A percentile compares a stretch with the other conserved stretches of the same genome.
Conservation (phyloP, 2,888 invertebrate genomes). For the Spisula subtruncata region DNA sequence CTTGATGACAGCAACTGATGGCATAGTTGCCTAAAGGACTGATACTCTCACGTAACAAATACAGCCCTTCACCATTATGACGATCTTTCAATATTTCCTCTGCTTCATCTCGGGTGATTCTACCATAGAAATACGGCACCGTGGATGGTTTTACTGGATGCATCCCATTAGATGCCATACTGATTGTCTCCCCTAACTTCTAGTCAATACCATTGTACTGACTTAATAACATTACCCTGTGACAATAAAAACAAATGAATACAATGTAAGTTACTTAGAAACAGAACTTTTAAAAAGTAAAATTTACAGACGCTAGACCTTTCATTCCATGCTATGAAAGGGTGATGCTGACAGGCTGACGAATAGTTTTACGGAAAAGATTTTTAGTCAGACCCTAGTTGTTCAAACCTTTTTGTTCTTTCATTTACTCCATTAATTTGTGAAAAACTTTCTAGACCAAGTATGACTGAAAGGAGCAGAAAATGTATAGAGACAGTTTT, state of each 20-base stretch:
- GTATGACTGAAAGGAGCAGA: too few species aligned
- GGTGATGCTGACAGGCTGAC: too few species aligned
- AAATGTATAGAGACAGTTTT: too few species aligned
- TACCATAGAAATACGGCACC: constrained; percentile 86
- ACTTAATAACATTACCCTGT: background rate
- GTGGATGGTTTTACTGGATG: constrained; percentile 70
- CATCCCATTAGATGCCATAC: constrained; percentile 11
- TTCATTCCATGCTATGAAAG: too few species aligned
- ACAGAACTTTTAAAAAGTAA: too few species aligned
- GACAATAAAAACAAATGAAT: background rate
- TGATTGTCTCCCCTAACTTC: background rate
- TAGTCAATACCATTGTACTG: background rate
- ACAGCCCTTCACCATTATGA: constrained; percentile 84
- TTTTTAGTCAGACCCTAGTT: too few species aligned
- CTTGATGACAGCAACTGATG: constrained; percentile 85
- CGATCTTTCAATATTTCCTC: constrained; percentile 83
- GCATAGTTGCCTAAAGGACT: constrained; percentile 87
- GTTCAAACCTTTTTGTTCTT: too few species aligned
- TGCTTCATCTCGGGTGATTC: constrained; percentile 87
- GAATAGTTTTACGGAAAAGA: too few species aligned
- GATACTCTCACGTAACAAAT: constrained; percentile 86
- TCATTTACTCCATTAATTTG: too few species aligned
- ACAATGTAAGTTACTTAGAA: too few species aligned
- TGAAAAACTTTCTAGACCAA: too few species aligned
- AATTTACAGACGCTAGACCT: too few species aligned